Evolutionary conservation across 2,888 invertebrate genomes (phyloP), one percentile per base, ranked within the genome.

Genomic region (Plebejus melissa): DNA sequence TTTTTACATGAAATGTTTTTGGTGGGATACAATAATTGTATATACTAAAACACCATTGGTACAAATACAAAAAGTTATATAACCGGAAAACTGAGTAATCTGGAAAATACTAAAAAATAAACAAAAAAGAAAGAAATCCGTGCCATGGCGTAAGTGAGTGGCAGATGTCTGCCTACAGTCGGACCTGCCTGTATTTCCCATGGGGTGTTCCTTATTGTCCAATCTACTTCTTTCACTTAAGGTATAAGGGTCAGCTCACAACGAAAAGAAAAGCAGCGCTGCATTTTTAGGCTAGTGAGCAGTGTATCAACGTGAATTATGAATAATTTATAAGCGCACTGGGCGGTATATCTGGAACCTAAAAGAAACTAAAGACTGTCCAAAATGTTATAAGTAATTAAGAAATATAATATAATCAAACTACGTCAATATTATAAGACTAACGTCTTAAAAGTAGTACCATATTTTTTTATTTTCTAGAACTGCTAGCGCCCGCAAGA

Each of bases 111-210:
- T 65, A 36, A 65, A 60, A 60, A 65, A 32, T 22, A 65, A 2
- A 2, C 32, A 32, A 36, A 65, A 71, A n/a, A 69, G 7, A 41
- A n/a, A 41, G n/a, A 41, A 70, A 70, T 41, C n/a, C n/a, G 38
- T 41, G 22, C 28, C 22, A 46, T 46, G 22, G 46, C 9, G 41
- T 38, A 16, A 70, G 41, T 46, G 71, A 28, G 22, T 46, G 71
- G 41, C 71, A 71, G 22, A 71, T 71, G 71, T 71, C 71, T 7
- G 70, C 22, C 71, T 32, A 22, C 71, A 4, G 22, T 28, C 11
- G 46, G 46, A 22, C 46, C 28, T 69, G 6, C 13, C 41, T 46
- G 46, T 46, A 71, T 71, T 71, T 71, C 71, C 71, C 71, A 13
- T 41, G 71, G 46, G 71, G 22, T 11, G 4, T 46, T 22, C 46